Evolutionary conservation across 2,888 invertebrate genomes (phyloP), one percentile per base, ranked within the genome.

Genomic region (Rhamnusium bicolor): DNA sequence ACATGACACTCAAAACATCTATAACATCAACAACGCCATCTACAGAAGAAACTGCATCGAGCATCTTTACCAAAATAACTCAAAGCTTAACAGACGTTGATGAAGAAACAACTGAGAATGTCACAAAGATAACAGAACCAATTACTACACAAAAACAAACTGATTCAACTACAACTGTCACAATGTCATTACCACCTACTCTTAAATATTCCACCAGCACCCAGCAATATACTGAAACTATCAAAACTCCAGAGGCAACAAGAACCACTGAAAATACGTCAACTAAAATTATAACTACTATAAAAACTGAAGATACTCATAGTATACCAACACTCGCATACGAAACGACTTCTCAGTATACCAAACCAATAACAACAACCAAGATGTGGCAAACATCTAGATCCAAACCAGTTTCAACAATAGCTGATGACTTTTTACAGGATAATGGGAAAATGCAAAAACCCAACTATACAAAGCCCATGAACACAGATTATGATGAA

Each of bases 401-500:
- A 32, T 71, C 72, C 7, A 58, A 60, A 66, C 47, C 51, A 18
- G 49, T 73, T 5, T 21, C 46, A 29, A 68, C 32, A 5, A 73
- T 73, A 29, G 73, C 69, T 18, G 79, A 71, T 19, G 76, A 80
- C 58, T 80, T 79, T 72, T 61, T 81, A 65, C 58, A 74, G n/a
- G 77, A 77, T 6, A 40, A 12, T n/a, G 68, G 69, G 62, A 73
- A 78, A 54, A 49, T 51, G 8, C 71, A 74, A 67, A 71, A 65
- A 5, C 78, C 79, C 18, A 49, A 75, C n/a, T 68, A 72, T 53
- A 69, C 69, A 46, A 73, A 72, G 49, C 71, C 74, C 0, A 73
- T 69, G 6, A 63, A 74, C 56, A 78, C 75, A 73, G 80, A 83
- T 21, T 77, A 78, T 53, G 70, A 72, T 56, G 78, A 81, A 14